Base-by-base conservation (phyloP, 2,888 invertebrate genomes). In the Zaprionus lineosus region DNA sequence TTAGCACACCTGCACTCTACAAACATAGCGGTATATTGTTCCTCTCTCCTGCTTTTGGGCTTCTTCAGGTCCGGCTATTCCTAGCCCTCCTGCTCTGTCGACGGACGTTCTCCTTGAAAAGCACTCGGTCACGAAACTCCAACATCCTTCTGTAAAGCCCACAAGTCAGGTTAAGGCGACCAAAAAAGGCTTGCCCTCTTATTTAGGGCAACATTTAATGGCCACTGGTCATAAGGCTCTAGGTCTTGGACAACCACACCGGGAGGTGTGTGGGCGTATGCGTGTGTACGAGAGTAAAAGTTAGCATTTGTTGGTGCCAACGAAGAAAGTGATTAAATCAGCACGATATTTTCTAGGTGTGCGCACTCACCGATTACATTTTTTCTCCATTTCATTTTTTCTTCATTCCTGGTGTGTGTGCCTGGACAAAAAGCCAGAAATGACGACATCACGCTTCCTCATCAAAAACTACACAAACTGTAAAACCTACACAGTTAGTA, bases 331-430 rank as follows among this genome's bases (percentile, higher is more conserved):
- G 79, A 81, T 81, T 81, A 81, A 81, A 81, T 81, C 79, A 81
- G 79, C 85, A 81, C 85, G 85, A 85, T 81, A 85, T 79, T 79
- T 83, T 83, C 76, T 85, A 83, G 84, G 85, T 85, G 85, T 81
- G 79, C 65, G 67, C 83, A 65, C 65, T 79, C 84, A 85, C 73
- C 85, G 77, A 83, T 81, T 85, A 82, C 63, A 71, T 65, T 73
- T 60, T 56, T 50, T 50, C n/a, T 53, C 41, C 55, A 21, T 50
- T 39, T 33, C 18, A 26, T 59, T 44, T 29, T 47, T 36, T 33
- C 40, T 41, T 44, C 40, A 44, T 63, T 37, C 28, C 16, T 8
- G 39, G 18, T 44, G 19, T 55, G 19, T 36, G 50, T 57, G 74
- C 78, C 78, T 84, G 84, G 82, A 77, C 84, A 68, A 66, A 69